Conservation (phyloP, 2,888 invertebrate species). For the Temnothorax ravouxi region DNA sequence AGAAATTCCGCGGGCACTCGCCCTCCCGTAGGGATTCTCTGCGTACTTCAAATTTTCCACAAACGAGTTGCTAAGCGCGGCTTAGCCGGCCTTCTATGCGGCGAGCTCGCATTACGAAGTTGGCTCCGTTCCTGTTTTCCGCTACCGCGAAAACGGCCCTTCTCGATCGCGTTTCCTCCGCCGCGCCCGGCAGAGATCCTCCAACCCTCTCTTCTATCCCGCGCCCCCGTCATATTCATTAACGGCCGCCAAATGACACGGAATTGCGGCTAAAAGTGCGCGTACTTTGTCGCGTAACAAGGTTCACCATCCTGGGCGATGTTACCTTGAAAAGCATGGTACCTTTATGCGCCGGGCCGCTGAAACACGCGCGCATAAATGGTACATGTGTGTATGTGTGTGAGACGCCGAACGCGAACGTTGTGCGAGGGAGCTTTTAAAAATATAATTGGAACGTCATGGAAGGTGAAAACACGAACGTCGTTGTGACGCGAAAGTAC, state of each 20-base stretch:
- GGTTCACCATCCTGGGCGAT: constrained; percentile 14
- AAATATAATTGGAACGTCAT: constrained; percentile 57
- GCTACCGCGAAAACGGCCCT: constrained; percentile 25
- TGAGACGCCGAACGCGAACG: neutral
- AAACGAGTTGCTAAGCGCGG: constrained; percentile 56
- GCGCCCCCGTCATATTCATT: constrained; percentile 67
- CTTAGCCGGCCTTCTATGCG: constrained; percentile 34
- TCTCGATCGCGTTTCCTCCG: constrained; percentile 40
- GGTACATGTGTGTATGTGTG: neutral
- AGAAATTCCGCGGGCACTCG: constrained; percentile 45
- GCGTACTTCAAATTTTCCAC: constrained; percentile 56
- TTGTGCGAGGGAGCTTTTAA: constrained; percentile 48
- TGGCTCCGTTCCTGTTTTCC: constrained; percentile 16
- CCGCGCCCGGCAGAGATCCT: neutral
- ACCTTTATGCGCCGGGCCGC: neutral
- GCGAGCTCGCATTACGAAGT: constrained; percentile 39
- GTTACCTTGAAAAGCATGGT: constrained; percentile 34
- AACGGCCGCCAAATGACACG: constrained; percentile 75
- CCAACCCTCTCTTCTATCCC: neutral
- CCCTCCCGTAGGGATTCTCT: constrained; percentile 9
- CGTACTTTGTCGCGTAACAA: constrained; percentile 53
- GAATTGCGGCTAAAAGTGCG: constrained; percentile 77
- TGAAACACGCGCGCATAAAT: neutral
- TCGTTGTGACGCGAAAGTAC: constrained; percentile 38
- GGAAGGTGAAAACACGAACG: constrained; percentile 45